A percentile compares a stretch with the other conserved stretches of the same genome.
Conservation (phyloP, 2,113 vertebrate genomes). For the Scatophagus argus region DNA sequence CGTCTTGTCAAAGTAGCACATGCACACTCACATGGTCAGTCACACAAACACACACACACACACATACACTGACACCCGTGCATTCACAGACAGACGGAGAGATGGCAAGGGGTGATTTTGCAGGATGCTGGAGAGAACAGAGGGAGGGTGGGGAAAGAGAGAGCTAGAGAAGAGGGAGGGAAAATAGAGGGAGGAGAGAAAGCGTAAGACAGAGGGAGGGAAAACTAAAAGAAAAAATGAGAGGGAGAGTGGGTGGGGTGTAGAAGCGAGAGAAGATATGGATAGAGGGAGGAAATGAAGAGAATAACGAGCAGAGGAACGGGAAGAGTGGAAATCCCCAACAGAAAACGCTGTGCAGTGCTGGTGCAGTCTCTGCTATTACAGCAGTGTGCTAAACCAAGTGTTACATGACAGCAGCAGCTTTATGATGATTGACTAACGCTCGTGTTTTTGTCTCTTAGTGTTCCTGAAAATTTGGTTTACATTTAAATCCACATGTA, state of each 20-base stretch:
- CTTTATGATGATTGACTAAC: background rate
- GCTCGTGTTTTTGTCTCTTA: background rate
- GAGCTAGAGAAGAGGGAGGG: constrained; percentile 49
- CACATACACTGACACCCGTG: constrained; percentile 43
- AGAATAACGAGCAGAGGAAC: background rate
- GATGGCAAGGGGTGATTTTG: constrained; percentile 74
- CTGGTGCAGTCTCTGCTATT: background rate
- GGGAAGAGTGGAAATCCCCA: background rate
- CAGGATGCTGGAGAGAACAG: constrained; percentile 71
- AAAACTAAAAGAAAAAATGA: constrained; percentile 31
- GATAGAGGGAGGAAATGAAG: constrained; percentile 19
- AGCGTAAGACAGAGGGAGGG: constrained; percentile 33
- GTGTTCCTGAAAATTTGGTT: background rate
- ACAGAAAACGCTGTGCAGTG: background rate
- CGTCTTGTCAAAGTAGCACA: constrained; percentile 63
- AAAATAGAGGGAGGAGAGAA: constrained; percentile 55
- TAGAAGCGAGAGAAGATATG: constrained; percentile 18
- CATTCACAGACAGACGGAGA: constrained; percentile 54
- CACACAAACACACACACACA: constrained; percentile 51
- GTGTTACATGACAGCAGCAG: background rate
- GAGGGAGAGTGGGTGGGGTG: constrained; percentile 21
- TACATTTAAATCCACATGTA: constrained; percentile 8
- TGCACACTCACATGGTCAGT: constrained; percentile 66
- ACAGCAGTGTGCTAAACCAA: constrained; percentile 1
- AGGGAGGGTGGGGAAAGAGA: constrained; percentile 52